Base-by-base conservation (phyloP, 2,113 vertebrate genomes). In the Cyanocitta stelleri region DNA sequence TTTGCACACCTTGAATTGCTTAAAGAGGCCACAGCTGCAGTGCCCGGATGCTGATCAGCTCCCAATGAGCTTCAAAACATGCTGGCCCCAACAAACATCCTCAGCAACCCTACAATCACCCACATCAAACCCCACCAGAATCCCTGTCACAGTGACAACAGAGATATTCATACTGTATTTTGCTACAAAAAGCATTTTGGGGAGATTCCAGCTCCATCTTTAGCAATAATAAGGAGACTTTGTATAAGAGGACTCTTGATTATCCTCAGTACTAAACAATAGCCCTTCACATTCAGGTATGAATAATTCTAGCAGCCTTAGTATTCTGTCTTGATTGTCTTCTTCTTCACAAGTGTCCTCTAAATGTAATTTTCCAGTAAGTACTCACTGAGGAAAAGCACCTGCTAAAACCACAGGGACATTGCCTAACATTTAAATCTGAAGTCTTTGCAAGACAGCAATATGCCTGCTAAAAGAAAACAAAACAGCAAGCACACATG, bases 381-480 rank as follows among this genome's bases (percentile, higher is more conserved):
- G 43, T 54, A 84, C 26, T 84, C 85, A 59, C 51, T 27, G n/a
- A 94, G 55, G 61, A 64, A 87, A 93, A 89, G 76, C 54, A 72
- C 35, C 54, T 90, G 49, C 73, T 62, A 84, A 95, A 87, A 56
- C 92, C 83, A 48, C 64, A 75, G 92, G 90, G 92, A 84, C 76
- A 35, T 0, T 59, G 49, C 58, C 77, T 82, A 64, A 95, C 49
- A 73, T 72, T 44, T 68, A 64, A 75, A 90, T 27, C 64, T 76
- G 54, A 95, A 81, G 85, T 86, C 93, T 80, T 3, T 82, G 61
- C 90, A 75, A 90, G 90, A 68, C 68, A 95, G 83, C 76, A 94
- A 56, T 68, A 75, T 35, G 76, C 83, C 85, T 78, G 48, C 88
- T 88, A 35, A 49, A 84, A 86, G 64, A 74, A 89, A 97, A 95